Evolutionary conservation across 2,888 invertebrate species (phyloP), one percentile per base, ranked within the genome.

Genomic region (Andrena marginata): DNA sequence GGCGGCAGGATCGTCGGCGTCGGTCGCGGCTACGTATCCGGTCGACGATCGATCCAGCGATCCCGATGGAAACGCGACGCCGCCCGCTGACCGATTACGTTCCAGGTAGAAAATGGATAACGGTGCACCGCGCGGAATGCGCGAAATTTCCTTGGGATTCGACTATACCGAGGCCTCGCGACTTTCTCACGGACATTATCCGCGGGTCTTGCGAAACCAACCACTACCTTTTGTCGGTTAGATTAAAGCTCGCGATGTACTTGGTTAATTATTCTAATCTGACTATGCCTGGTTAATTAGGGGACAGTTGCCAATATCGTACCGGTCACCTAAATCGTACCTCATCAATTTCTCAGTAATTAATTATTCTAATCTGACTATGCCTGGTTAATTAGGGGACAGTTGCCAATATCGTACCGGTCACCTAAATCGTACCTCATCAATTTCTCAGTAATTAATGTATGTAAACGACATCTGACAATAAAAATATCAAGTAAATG

Each of bases 11-110:
- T 42, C 13, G 16, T 16, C 42, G 42, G 16, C 42, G 69, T 70
- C 76, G 80, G 69, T 64, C 63, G 70, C 82, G 79, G 80, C 84
- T 8, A n/a, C 20, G 75, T 54, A 31, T 63, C 64, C 73, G 81
- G 74, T 69, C 68, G 26, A 59, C 71, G 67, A 59, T 69, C 56
- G 70, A 60, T 70, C 49, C n/a, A n/a, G 23, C 63, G 49, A 48
- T 49, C n/a, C 56, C 51, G 75, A 62, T 54, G 23, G 54, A 62
- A 42, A 77, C 60, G n/a, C 49, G 59, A 10, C 70, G 62, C 1
- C 26, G 67, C 62, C 49, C 49, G 23, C 33, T 13, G n/a, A 62
- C 29, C 49, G 62, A 56, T 67, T 67, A 23, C 48, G 20, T 20
- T 31, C 31, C 48, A 35, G n/a, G 8, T 49, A 35, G 63, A 68